These are phyloP conservation scores for Brachionichthys hirsutus DNA, from an alignment of 2,113 vertebrate genomes.

Conservation along the genomic window DNA sequence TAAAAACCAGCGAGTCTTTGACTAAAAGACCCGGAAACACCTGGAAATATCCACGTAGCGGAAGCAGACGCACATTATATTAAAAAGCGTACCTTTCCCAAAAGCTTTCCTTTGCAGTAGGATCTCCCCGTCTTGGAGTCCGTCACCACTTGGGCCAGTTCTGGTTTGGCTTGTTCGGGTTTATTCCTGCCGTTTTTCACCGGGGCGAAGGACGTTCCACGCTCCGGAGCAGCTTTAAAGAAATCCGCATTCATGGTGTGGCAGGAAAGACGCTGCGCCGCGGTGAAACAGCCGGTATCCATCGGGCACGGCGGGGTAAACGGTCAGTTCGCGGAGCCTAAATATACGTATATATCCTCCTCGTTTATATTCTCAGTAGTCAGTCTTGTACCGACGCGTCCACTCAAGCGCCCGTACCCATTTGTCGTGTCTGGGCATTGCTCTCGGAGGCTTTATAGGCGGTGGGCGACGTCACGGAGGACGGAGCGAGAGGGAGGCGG, in stretches of 20 bases:
- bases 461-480: conserved; percentile 66
- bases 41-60: not conserved
- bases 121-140: conserved; percentile 81
- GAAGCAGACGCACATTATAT: not conserved
- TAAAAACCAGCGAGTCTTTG: not conserved
- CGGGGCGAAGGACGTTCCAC: conserved; percentile 48
- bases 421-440: conserved; percentile 41
- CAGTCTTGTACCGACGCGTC: not conserved
- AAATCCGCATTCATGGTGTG: conserved; percentile 78
- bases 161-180: conserved; percentile 70
- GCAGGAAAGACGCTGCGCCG: conserved; percentile 72
- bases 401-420: conserved; percentile 19
- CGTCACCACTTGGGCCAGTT: conserved; percentile 79
- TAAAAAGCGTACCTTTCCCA: conserved; percentile 84
- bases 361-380: conserved; percentile 1
- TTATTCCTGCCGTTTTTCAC: conserved; percentile 70
- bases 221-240: conserved; percentile 64
- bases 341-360: conserved; percentile 2
- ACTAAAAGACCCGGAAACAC: not conserved
- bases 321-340: no score
- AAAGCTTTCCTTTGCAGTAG: conserved; percentile 86
- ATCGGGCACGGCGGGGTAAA: conserved; percentile 45
- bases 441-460: conserved; percentile 58
- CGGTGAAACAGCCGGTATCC: conserved; percentile 75
- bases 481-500: conserved; percentile 31